Percentiles rank a stretch among this genome's conserved stretches.
These are phyloP conservation scores for Psammodynastes pulverulentus DNA, from an alignment of 2,113 vertebrate genomes.

Conservation along the genomic window DNA sequence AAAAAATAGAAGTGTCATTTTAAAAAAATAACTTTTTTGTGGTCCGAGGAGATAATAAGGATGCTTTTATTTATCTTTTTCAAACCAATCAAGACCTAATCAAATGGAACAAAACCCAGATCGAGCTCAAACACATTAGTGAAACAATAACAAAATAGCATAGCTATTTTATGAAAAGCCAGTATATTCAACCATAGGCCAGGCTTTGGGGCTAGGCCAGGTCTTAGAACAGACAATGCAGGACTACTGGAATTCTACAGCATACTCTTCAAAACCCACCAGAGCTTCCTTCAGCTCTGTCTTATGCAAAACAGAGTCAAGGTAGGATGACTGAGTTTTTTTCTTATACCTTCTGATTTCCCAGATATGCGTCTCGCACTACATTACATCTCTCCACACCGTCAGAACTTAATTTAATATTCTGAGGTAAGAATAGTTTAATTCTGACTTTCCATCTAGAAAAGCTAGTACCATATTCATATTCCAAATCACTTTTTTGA, in stretches of 20 bases:
- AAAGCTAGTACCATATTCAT: fast-evolving
- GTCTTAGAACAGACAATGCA: not conserved
- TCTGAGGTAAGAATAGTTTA: not conserved
- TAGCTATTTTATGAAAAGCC: not conserved
- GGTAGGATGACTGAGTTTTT: not conserved
- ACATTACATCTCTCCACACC: not conserved
- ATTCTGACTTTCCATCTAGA: not conserved
- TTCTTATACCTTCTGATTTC: not conserved
- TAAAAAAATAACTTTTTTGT: no score
- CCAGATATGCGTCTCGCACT: not conserved
- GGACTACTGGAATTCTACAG: not conserved
- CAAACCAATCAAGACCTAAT: not conserved
- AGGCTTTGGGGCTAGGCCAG: not conserved
- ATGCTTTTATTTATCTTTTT: not conserved
- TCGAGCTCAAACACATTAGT: not conserved
- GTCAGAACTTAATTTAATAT: not conserved
- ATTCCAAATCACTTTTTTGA: not conserved
- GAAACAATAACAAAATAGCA: not conserved
- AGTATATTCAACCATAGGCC: not conserved
- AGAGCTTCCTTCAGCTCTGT: not conserved
- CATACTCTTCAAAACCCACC: not conserved
- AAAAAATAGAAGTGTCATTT: not conserved
- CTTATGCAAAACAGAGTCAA: not conserved
- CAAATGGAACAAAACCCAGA: not conserved
- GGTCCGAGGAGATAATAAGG: not conserved